Base-by-base conservation (phyloP, 2,797 vertebrate species). In the Kryptolebias ocellatus region DNA sequence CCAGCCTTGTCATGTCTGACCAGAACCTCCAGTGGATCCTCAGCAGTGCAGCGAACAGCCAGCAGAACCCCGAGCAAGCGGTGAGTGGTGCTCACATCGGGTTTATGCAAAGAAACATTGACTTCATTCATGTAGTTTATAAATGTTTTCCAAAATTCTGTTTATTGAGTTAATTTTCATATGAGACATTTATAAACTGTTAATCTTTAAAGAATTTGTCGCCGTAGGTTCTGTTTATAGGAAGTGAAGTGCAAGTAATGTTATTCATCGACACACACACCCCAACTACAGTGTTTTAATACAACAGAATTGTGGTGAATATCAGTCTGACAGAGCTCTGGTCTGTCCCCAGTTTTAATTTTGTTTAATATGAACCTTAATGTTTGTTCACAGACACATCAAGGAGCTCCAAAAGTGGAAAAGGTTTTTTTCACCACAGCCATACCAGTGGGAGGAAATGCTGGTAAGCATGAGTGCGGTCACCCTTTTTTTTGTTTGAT, bases 1-100 rank as follows among this genome's bases (percentile, higher is more conserved):
- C 96, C 74, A 92, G 95, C 87, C 91, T 99, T 2, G 95, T 99
- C 70, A 95, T 99, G 97, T 96, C 95, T 42, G 97, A 99, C 87
- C 97, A 97, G 88, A 98, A 98, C 91, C 90, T 99, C 15, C 98
- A 99, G 66, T 99, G 98, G 98, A 96, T 99, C 84, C 94, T 99
- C 72, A 99, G 97, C 84, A 96, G 95, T 70, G 95, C 97, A 79
- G 88, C 96, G 53, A 94, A 94, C 83, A 93, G 94, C 47, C 92
- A 95, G 2, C 96, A 96, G 83, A 96, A 92, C 90, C 91, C 95
- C 39, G 96, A 98, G 70, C 96, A 97, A 89, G 89, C 94, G 79
- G 98, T 99, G 78, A 95, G 95, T 95, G 68, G n/a, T 11, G 27
- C 37, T 24, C 5, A 7, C 24, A 52, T 60, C 15, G 8, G 11